phyloP scores from a whole-genome alignment of 2,113 vertebrate species.

The Charina bottae region DNA sequence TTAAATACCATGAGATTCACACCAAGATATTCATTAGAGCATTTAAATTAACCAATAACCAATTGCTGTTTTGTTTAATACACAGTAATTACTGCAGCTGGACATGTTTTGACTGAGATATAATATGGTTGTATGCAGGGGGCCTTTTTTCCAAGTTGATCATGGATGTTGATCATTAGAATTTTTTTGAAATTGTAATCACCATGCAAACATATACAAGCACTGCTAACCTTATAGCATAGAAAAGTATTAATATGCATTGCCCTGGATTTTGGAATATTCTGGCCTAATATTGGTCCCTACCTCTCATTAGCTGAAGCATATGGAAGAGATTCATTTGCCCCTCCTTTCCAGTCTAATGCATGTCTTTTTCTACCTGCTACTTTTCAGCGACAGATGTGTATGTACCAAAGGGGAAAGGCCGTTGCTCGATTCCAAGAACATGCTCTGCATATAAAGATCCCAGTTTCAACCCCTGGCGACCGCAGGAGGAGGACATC shows the following conservation, averaged over 20 bases:
- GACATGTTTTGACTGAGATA: constrained; percentile 63
- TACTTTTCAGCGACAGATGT: not conserved
- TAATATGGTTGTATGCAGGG: constrained; percentile 57
- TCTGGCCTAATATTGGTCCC: not conserved
- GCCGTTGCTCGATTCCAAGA: not conserved
- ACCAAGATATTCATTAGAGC: constrained; percentile 55
- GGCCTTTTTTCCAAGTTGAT: constrained; percentile 33
- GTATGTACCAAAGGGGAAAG: not conserved
- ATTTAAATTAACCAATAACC: constrained; percentile 60
- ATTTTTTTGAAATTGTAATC: constrained; percentile 10
- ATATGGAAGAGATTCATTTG: not conserved
- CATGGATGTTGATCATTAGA: constrained; percentile 5
- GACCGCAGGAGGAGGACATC: not conserved
- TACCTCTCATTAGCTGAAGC: not conserved
- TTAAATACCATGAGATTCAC: constrained; percentile 68
- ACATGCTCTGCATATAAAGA: not conserved
- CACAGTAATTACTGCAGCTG: constrained; percentile 67
- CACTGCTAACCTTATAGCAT: not conserved
- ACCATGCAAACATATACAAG: constrained; percentile 10
- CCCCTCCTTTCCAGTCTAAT: not conserved
- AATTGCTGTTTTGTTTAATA: constrained; percentile 65
- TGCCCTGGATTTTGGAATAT: not conserved
- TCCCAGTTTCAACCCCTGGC: not conserved
- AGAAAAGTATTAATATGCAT: not conserved
- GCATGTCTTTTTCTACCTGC: not conserved